Evolutionary conservation across 2,113 vertebrate genomes (phyloP), one percentile per base, ranked within the genome.

Genomic region (Willisornis vidua): DNA sequence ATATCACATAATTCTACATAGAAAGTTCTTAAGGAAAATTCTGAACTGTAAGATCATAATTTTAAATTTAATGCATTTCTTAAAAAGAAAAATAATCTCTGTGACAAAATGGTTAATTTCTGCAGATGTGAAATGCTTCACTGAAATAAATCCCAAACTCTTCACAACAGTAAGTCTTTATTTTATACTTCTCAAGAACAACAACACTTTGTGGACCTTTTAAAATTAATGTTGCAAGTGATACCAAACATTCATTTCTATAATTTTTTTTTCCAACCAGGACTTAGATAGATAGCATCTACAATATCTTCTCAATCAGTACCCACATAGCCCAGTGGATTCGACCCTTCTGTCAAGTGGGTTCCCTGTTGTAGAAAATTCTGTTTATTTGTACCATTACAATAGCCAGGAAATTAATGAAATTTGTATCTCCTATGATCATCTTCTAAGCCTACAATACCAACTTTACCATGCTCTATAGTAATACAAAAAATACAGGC

Each of bases 401-500:
- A 87, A 93, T 73, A 76, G 8, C 37, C 94, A 87, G 87, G 91
- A 97, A 94, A 95, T 94, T 73, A 97, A 59, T 77, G 35, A 28
- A 61, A 83, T 91, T 73, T 87, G 29, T 19, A 90, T 85, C 74
- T 87, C 41, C 23, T 82, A 1, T 68, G 23, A 19, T 93, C 75
- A 82, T 89, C 67, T 70, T 85, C 71, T 73, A 94, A 87, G 54
- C n/a, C 58, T 87, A 37, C n/a, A 85, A 28, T 37, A 54, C 7
- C 54, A 72, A 85, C 41, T 55, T 77, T 35, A 73, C 28, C 11
- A 45, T 45, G 71, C 22, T 43, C 39, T 85, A 62, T n/a, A 87
- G 71, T 62, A 72, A 86, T 33, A 77, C 10, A 48, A 59, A 77
- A 45, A 59, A 59, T 29, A 54, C 10, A 81, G 73, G 3, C 7